A percentile compares a stretch with the other conserved stretches of the same genome.
These are phyloP conservation scores for Euwallacea similis DNA, from an alignment of 1,140 invertebrate genomes.

Conservation along the genomic window DNA sequence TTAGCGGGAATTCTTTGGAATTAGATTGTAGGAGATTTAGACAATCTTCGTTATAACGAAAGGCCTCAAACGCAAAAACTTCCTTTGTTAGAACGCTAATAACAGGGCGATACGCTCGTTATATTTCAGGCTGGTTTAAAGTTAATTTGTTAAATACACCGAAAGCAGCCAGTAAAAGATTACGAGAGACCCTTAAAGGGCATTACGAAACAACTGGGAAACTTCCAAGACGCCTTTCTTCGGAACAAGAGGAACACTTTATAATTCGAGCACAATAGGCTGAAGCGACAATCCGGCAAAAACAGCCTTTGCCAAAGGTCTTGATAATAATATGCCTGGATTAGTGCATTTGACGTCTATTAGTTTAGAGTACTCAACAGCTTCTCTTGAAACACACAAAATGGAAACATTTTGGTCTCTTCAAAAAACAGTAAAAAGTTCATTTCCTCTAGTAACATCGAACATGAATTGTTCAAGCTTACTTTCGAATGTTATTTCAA, in stretches of 20 bases:
- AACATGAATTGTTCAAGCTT: constrained; percentile 1
- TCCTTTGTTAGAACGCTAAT: too few relatives aligned
- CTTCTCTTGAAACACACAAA: too few relatives aligned
- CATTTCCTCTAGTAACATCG: not conserved
- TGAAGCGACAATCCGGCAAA: not conserved
- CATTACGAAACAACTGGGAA: not conserved
- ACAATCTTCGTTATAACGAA: too few relatives aligned
- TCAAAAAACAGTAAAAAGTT: not conserved
- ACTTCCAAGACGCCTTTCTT: not conserved
- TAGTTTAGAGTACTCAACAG: not conserved
- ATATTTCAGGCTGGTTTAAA: too few relatives aligned
- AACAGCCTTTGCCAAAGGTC: not conserved
- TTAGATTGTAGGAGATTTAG: too few relatives aligned
- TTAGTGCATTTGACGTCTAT: constrained; percentile 3
- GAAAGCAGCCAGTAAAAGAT: too few relatives aligned
- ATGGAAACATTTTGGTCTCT: too few relatives aligned
- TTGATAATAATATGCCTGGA: constrained; percentile 5
- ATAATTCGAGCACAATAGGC: constrained; percentile 6
- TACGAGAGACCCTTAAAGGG: not conserved
- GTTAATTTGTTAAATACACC: too few relatives aligned
- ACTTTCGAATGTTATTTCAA: constrained; percentile 5
- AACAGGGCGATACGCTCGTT: too few relatives aligned
- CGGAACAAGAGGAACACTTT: constrained; percentile 1
- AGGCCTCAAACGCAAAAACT: too few relatives aligned
- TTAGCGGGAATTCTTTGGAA: too few relatives aligned